These are phyloP conservation scores for Spilarctia lutea DNA, from an alignment of 2,888 invertebrate species.

Conservation along the genomic window DNA sequence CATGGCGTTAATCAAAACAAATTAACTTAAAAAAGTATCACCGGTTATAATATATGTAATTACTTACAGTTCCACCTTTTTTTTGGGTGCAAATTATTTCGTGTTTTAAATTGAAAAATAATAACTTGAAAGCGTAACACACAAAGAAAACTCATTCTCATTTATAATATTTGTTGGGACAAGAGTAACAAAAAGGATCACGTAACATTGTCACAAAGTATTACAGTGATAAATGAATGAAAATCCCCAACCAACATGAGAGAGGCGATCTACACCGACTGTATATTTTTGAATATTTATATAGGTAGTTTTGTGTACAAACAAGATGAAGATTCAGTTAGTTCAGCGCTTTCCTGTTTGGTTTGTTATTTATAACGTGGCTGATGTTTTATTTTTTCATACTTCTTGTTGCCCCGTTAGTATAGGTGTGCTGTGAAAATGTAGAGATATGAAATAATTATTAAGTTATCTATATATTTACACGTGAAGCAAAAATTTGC, in stretches of 20 bases:
- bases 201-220: not conserved
- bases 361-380: not conserved
- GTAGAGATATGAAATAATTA: not conserved
- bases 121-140: not conserved
- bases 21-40: no score
- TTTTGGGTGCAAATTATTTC: not conserved
- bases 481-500: no score
- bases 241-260: not conserved
- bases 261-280: not conserved
- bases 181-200: not conserved
- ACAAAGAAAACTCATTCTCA: not conserved
- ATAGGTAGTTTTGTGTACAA: not conserved
- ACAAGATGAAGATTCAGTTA: not conserved
- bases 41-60: no score
- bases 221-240: not conserved
- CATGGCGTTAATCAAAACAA: no score
- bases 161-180: not conserved
- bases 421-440: not conserved
- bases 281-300: not conserved
- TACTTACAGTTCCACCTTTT: no score
- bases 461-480: no score
- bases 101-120: not conserved
- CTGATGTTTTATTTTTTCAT: no score
- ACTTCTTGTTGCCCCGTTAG: not conserved
- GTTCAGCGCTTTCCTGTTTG: not conserved